Conservation (phyloP, 2,113 vertebrate species). For the Nesoenas mayeri region DNA sequence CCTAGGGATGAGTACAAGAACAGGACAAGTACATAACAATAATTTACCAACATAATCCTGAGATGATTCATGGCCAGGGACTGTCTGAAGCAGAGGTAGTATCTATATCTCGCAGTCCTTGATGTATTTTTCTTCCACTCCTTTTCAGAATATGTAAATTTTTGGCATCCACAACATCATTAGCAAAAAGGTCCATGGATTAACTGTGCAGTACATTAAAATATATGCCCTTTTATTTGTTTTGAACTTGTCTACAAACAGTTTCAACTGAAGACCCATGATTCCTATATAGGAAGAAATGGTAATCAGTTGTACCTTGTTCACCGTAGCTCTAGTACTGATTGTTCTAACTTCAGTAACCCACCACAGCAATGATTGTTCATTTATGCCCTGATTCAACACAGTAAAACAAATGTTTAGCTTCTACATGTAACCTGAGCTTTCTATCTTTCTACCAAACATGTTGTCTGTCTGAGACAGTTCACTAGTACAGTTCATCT, state of each 20-base stretch:
- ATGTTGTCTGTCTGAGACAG: not conserved
- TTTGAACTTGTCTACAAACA: not conserved
- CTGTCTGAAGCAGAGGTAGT: not conserved
- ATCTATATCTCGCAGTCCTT: not conserved
- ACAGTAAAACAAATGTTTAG: not conserved
- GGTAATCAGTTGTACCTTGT: not conserved
- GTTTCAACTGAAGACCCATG: not conserved
- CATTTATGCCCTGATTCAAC: not conserved
- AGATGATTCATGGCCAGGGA: not conserved
- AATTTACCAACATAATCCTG: not conserved
- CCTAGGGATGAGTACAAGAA: not conserved
- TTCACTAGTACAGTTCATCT: not conserved
- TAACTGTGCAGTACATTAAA: not conserved
- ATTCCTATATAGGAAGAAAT: not conserved
- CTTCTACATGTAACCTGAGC: not conserved
- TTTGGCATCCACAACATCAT: not conserved
- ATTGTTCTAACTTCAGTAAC: not conserved
- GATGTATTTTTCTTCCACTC: not conserved
- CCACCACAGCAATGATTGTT: not conserved
- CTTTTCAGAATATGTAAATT: not conserved
- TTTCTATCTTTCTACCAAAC: not conserved
- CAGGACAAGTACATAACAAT: no score
- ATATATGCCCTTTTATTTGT: not conserved
- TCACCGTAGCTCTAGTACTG: not conserved
- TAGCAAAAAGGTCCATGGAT: not conserved